Conservation (phyloP, 2,888 invertebrate species). For the Neoitamus cyanurus region DNA sequence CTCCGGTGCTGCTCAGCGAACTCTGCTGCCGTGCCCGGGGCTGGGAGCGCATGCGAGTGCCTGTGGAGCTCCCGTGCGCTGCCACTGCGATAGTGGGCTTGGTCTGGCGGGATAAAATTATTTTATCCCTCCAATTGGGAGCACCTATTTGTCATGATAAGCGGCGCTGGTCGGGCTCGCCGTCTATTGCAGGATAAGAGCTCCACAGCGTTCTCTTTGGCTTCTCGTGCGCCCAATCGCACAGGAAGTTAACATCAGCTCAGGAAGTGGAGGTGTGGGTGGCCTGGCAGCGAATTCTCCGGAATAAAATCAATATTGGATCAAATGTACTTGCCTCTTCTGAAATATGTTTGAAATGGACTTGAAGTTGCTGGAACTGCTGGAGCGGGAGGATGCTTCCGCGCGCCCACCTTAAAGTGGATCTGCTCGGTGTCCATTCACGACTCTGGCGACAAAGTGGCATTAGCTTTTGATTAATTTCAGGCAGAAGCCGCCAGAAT, state of each 20-base stretch:
- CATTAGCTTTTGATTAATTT: background rate
- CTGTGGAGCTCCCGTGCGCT: background rate
- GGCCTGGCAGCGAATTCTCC: background rate
- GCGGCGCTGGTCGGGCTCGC: background rate
- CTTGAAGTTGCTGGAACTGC: background rate
- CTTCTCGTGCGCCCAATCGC: background rate
- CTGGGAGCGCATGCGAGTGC: background rate
- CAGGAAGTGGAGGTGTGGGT: background rate
- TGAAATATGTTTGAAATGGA: slow-evolving; percentile 7
- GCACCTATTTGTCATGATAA: background rate
- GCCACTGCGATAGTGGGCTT: slow-evolving; percentile 13
- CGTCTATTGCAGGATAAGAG: slow-evolving; percentile 31
- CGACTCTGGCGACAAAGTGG: background rate
- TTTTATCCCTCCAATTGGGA: slow-evolving; percentile 33
- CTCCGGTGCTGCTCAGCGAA: slow-evolving; percentile 2
- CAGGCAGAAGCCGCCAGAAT: background rate
- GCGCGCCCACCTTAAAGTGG: background rate
- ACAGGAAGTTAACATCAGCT: background rate
- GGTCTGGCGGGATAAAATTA: slow-evolving; percentile 4
- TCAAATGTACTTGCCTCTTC: slow-evolving; percentile 1
- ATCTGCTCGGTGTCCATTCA: background rate
- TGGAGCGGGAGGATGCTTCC: background rate
- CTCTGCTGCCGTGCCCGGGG: slow-evolving; percentile 5
- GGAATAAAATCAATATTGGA: slow-evolving; percentile 32
- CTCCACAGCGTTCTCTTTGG: background rate